These are phyloP conservation scores for Charina bottae DNA, from an alignment of 2,113 vertebrate genomes.

Conservation along the genomic window DNA sequence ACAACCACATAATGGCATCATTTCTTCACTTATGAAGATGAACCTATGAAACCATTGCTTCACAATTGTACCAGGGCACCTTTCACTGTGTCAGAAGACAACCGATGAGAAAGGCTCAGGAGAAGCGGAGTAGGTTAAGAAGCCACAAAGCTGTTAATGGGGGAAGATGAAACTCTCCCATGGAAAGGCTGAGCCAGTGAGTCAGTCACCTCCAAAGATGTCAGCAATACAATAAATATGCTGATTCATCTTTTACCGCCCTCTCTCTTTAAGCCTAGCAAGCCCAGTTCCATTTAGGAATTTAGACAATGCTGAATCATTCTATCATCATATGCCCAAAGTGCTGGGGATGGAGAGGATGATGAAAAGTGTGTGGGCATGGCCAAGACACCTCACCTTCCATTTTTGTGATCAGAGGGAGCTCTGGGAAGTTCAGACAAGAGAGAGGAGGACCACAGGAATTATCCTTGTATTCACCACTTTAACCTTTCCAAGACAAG, in stretches of 20 bases:
- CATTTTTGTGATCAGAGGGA: too few relatives aligned
- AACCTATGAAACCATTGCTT: conserved; percentile 13
- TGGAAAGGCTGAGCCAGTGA: not conserved
- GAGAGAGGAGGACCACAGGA: too few relatives aligned
- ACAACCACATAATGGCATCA: not conserved
- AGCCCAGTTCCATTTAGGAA: not conserved
- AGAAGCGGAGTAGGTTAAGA: not conserved
- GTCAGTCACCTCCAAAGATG: not conserved
- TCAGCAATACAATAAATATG: not conserved
- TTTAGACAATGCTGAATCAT: not conserved
- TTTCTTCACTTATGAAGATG: conserved; percentile 38
- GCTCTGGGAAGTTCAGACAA: too few relatives aligned
- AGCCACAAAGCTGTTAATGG: not conserved
- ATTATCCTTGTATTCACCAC: too few relatives aligned
- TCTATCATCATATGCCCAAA: not conserved
- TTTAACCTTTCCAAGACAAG: too few relatives aligned
- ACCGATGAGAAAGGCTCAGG: not conserved
- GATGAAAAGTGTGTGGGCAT: too few relatives aligned
- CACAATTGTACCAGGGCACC: conserved; percentile 36
- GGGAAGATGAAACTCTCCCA: not conserved
- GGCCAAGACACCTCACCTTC: too few relatives aligned
- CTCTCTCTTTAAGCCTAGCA: not conserved
- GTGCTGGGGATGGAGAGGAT: not conserved
- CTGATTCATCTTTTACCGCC: not conserved
- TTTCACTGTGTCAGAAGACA: conserved; percentile 42